Conservation (phyloP, 2,888 invertebrate genomes). For the Steinernema carpocapsae region DNA sequence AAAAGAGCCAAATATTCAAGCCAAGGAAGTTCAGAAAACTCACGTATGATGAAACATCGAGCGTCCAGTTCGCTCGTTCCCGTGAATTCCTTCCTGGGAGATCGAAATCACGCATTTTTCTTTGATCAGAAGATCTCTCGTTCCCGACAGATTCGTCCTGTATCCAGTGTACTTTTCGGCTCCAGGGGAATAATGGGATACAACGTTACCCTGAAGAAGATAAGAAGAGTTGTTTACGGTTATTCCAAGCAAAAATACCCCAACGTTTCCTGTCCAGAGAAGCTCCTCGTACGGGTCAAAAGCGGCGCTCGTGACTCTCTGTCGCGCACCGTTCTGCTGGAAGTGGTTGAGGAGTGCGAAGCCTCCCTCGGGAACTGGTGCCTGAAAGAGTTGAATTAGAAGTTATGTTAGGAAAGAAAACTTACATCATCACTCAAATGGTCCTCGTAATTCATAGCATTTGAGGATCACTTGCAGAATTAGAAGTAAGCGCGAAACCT, state of each 20-base stretch:
- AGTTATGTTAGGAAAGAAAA: neutral
- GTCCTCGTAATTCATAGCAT: conserved; percentile 19
- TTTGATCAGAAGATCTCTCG: neutral
- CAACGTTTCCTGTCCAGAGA: conserved; percentile 37
- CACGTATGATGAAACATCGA: conserved; percentile 35
- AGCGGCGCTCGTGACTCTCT: conserved; percentile 32
- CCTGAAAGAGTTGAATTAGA: neutral
- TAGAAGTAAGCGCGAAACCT: neutral
- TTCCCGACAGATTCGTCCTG: neutral
- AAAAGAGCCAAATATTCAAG: conserved; percentile 16
- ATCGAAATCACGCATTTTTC: conserved; percentile 5
- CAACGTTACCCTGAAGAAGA: conserved; percentile 32
- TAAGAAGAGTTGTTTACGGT: neutral
- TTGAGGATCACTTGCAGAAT: neutral
- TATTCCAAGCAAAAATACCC: neutral
- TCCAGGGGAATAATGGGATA: conserved; percentile 32
- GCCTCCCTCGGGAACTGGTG: neutral
- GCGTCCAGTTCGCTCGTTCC: conserved; percentile 7
- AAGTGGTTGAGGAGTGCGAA: conserved; percentile 2
- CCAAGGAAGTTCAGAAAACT: neutral
- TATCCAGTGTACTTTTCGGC: neutral
- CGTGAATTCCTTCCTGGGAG: neutral
- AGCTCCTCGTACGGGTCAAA: conserved; percentile 41
- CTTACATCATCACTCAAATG: conserved; percentile 7
- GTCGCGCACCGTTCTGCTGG: neutral